Evolutionary conservation across 2,888 invertebrate species (phyloP).

Genomic region (Netelia virgata): DNA sequence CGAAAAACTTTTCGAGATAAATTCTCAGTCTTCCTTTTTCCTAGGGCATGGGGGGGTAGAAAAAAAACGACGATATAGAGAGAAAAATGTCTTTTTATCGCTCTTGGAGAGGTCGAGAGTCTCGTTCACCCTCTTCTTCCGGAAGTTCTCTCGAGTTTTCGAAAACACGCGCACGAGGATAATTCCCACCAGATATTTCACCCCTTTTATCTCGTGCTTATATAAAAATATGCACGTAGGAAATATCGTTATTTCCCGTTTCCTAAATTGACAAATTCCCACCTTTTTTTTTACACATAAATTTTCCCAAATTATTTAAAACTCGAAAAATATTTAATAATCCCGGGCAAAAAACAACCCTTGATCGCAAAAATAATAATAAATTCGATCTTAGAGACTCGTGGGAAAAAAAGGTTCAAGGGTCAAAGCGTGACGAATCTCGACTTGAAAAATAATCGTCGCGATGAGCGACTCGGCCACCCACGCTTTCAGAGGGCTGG

Average conservation of each 20-base stretch:
- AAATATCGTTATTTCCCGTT: constrained; percentile 60
- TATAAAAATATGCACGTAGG: neutral
- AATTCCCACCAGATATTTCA: constrained; percentile 59
- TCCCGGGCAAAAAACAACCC: neutral
- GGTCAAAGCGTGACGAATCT: constrained; percentile 1
- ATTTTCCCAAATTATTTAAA: neutral
- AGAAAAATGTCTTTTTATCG: constrained; percentile 44
- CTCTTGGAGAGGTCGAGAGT: constrained; percentile 18
- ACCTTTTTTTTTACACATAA: constrained; percentile 1
- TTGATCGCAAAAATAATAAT: too few species aligned
- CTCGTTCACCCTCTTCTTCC: constrained; percentile 12
- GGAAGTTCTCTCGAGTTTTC: constrained; percentile 47
- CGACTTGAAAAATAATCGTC: constrained; percentile 30
- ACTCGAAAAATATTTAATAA: constrained; percentile 39
- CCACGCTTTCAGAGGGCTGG: constrained; percentile 20
- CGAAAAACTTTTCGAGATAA: constrained; percentile 57
- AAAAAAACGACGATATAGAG: constrained; percentile 5
- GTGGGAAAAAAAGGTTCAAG: neutral
- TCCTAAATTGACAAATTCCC: constrained; percentile 48
- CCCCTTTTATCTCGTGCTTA: neutral
- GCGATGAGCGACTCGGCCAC: constrained; percentile 20
- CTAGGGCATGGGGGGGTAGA: neutral
- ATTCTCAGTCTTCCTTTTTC: constrained; percentile 31
- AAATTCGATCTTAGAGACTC: neutral
- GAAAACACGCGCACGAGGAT: constrained; percentile 17